These are phyloP conservation scores for Cyprinodon variegatus DNA, from an alignment of 2,113 vertebrate genomes.

Conservation along the genomic window DNA sequence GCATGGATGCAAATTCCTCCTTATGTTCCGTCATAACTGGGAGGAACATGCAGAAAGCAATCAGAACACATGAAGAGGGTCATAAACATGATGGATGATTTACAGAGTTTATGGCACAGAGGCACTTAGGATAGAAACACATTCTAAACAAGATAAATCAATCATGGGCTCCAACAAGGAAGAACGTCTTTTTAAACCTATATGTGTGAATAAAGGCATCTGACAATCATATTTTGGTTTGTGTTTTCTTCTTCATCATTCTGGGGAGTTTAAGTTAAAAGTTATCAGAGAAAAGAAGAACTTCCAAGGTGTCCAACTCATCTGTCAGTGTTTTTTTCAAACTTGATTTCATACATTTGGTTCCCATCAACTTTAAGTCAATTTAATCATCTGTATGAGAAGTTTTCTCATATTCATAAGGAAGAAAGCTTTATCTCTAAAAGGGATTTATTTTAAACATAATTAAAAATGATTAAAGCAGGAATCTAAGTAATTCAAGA, in stretches of 20 bases:
- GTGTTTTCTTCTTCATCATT: neutral
- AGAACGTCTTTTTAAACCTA: slow-evolving; percentile 7
- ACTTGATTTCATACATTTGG: neutral
- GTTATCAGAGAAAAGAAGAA: neutral
- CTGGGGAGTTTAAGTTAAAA: no score
- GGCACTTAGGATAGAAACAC: slow-evolving; percentile 3
- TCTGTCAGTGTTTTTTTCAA: no score
- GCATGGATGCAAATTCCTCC: neutral
- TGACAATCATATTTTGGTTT: neutral
- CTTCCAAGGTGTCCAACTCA: neutral
- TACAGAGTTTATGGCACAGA: slow-evolving; percentile 1
- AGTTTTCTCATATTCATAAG: neutral
- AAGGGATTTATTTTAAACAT: neutral
- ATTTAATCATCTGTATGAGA: slow-evolving; percentile 10
- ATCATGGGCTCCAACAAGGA: slow-evolving; percentile 6
- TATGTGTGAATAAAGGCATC: neutral
- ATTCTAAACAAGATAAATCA: slow-evolving; percentile 40
- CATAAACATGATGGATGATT: slow-evolving; percentile 26
- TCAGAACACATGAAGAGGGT: neutral
- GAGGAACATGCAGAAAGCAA: slow-evolving; percentile 2
- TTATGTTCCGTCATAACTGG: neutral
- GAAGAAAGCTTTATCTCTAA: neutral
- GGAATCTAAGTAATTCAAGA: slow-evolving; percentile 24
- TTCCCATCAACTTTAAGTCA: neutral
- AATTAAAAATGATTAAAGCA: neutral